Evolutionary conservation across 1,140 invertebrate genomes (phyloP).

Genomic region (Drosophila kepulauana): DNA sequence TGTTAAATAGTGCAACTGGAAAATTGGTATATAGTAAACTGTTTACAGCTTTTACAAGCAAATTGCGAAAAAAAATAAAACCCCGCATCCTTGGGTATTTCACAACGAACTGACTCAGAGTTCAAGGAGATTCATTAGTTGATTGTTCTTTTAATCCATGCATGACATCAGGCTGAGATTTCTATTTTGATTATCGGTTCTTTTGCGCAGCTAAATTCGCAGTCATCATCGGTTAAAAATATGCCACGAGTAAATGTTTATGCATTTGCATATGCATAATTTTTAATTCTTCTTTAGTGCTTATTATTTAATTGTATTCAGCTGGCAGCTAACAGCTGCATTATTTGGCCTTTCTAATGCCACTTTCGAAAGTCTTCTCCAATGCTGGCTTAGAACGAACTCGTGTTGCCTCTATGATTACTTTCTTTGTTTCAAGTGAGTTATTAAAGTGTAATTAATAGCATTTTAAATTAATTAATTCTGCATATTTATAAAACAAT

Average conservation of each 20-base stretch:
- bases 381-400: slow-evolving; percentile 36
- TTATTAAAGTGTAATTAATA: slow-evolving; percentile 81
- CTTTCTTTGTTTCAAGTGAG: slow-evolving; percentile 75
- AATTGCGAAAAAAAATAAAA: neutral
- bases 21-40: slow-evolving; percentile 30
- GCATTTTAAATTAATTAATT: slow-evolving; percentile 82
- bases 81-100: neutral
- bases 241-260: slow-evolving; percentile 2
- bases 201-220: slow-evolving; percentile 5
- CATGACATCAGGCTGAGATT: slow-evolving; percentile 9
- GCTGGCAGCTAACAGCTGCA: slow-evolving; percentile 7
- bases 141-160: neutral
- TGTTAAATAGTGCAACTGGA: slow-evolving; percentile 28
- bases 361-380: slow-evolving; percentile 55
- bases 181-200: slow-evolving; percentile 6
- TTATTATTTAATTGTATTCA: slow-evolving; percentile 12
- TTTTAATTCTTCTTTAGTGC: neutral
- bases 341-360: slow-evolving; percentile 30
- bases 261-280: slow-evolving; percentile 9
- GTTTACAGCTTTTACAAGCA: neutral
- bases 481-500: slow-evolving; percentile 81
- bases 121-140: neutral
- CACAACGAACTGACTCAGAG: neutral
- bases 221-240: neutral
- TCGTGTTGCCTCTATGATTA: slow-evolving; percentile 48